Conservation (phyloP, 2,888 invertebrate genomes). For the Dexiosoma caninum region DNA sequence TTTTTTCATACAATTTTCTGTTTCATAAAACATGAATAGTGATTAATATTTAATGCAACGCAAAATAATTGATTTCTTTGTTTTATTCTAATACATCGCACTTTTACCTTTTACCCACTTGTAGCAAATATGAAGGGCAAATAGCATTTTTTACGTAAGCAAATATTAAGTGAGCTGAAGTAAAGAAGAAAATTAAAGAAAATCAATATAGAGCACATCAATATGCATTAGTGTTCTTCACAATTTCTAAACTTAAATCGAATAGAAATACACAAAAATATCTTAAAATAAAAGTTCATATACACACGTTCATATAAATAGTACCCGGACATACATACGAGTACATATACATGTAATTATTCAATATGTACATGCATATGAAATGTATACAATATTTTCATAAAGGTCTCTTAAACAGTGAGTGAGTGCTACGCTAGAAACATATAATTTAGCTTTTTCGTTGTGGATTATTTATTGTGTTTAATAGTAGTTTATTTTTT, state of each 20-base stretch:
- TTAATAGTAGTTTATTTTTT: neutral
- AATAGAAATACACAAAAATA: neutral
- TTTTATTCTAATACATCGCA: neutral
- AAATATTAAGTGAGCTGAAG: too few species aligned
- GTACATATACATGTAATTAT: too few species aligned
- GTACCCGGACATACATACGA: too few species aligned
- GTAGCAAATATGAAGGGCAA: neutral
- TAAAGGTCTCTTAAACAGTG: neutral
- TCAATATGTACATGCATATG: too few species aligned
- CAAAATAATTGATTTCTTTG: neutral
- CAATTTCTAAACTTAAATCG: too few species aligned
- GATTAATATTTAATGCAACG: neutral
- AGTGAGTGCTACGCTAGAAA: conserved; percentile 10
- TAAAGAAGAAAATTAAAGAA: neutral
- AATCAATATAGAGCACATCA: neutral
- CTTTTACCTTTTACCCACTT: neutral
- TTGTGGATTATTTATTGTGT: neutral
- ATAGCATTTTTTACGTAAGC: too few species aligned
- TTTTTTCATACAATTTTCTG: neutral
- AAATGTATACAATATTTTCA: neutral
- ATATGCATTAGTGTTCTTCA: neutral
- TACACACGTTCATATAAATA: too few species aligned
- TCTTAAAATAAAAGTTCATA: neutral
- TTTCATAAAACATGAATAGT: too few species aligned
- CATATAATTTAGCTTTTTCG: conserved; percentile 27